These are phyloP conservation scores for Euglossa dilemma DNA, from an alignment of 1,140 invertebrate genomes.

Conservation along the genomic window DNA sequence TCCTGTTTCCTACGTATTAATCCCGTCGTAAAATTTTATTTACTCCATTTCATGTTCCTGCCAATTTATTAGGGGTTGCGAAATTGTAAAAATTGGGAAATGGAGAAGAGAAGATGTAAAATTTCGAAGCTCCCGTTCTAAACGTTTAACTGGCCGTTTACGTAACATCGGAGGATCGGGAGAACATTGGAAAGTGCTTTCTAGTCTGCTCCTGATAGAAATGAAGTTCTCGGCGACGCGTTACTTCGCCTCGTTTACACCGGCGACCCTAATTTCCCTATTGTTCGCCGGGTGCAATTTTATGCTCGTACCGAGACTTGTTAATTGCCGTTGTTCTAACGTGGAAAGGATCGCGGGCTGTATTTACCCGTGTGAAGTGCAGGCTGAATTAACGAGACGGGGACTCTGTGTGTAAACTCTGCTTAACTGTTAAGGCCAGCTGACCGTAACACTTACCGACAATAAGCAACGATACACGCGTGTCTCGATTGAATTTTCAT, in stretches of 20 bases:
- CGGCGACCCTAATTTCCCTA: slow-evolving; percentile 64
- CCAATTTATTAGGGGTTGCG: no score
- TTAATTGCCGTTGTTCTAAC: slow-evolving; percentile 45
- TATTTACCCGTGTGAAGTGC: slow-evolving; percentile 16
- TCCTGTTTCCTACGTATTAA: no score
- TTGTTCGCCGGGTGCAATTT: slow-evolving; percentile 57
- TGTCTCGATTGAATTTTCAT: not conserved
- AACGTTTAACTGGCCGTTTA: not conserved
- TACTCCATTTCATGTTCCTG: no score
- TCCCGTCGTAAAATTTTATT: no score
- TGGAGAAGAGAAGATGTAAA: no score
- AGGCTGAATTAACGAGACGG: slow-evolving; percentile 34
- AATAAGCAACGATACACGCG: not conserved
- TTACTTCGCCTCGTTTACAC: slow-evolving; percentile 58
- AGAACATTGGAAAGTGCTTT: slow-evolving; percentile 46
- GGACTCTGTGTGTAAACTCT: slow-evolving; percentile 18
- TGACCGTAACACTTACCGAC: not conserved
- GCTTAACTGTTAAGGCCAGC: not conserved
- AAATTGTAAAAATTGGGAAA: not conserved
- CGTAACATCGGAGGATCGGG: not conserved
- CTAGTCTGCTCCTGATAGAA: slow-evolving; percentile 52
- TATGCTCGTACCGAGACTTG: slow-evolving; percentile 12
- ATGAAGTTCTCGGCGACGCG: slow-evolving; percentile 31
- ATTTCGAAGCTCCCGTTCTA: no score
- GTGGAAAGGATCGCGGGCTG: slow-evolving; percentile 6